Evolutionary conservation across 2,888 invertebrate genomes (phyloP).

Genomic region (Morinoia aosen): DNA sequence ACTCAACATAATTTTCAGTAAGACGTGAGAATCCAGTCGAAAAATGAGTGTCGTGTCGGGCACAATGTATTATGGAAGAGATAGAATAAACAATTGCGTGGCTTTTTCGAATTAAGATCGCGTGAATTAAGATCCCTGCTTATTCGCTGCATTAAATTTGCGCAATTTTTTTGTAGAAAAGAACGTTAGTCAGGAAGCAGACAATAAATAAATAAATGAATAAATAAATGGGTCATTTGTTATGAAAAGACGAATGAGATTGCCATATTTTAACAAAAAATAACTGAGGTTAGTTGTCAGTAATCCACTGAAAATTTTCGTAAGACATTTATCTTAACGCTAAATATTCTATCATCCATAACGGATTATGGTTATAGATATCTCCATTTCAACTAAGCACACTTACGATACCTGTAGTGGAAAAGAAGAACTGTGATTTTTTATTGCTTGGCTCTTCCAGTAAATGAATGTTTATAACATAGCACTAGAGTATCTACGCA

Average conservation of each 20-base stretch:
- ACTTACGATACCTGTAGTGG: background rate
- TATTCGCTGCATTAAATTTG: background rate
- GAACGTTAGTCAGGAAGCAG: background rate
- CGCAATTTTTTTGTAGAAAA: background rate
- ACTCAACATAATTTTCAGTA: background rate
- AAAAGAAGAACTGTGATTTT: background rate
- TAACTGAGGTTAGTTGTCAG: background rate
- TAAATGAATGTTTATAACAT: background rate
- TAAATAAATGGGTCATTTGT: background rate
- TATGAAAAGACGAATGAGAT: background rate
- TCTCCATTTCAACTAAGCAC: background rate
- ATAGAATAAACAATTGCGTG: too few relatives aligned
- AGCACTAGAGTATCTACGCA: background rate
- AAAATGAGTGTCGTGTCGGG: background rate
- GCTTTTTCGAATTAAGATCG: too few relatives aligned
- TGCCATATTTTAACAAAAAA: background rate
- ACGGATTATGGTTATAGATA: background rate
- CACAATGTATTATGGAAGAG: background rate
- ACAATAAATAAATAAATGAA: background rate
- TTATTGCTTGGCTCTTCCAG: background rate
- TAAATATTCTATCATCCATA: background rate
- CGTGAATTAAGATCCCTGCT: background rate
- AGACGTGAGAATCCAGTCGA: background rate
- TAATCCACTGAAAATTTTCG: background rate
- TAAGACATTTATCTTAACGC: background rate